Evolutionary conservation across 1,140 invertebrate genomes (phyloP), one percentile per base, ranked within the genome.

Genomic region (Bombus balteatus): DNA sequence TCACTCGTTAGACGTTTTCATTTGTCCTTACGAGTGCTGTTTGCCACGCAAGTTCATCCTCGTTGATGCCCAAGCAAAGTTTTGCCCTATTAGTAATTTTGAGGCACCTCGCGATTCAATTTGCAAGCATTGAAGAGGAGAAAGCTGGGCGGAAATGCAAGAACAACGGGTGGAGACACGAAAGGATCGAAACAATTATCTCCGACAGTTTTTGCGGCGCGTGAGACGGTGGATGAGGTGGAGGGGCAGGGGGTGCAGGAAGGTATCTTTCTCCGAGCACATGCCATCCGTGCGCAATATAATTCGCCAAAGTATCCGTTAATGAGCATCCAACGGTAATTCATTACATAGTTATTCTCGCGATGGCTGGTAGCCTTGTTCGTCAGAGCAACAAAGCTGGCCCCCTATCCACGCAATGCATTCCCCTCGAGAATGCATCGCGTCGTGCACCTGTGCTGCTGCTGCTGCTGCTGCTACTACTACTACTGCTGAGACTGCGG

Each of bases 351-450:
- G 62, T 88, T 86, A 87, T 83, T 73, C 74, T 57, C 88, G 84
- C 87, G 88, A 25, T 43, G 77, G 73, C 47, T 47, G 34, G 32
- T 25, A 53, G 66, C 43, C 43, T 66, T 83, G 81, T 84, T 79
- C 87, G 73, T 79, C 41, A 72, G 80, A 62, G 76, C 78, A 90
- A 88, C 88, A 90, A 90, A 90, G 86, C 86, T 85, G 70, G 80
- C 73, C 68, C 80, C 80, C 80, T 80, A 87, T 85, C 88, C 88
- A 70, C 73, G 88, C 73, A 68, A 66, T 65, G 81, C 86, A 75
- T 88, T 83, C 88, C 89, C 82, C 89, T 82, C 86, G 86, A 90
- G 89, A 73, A 83, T 90, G 86, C 89, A 90, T 81, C 86, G 89
- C 83, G 88, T 86, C 86, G 89, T 78, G 83, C 89, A 90, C 89